Evolutionary conservation across 2,888 invertebrate species (phyloP), one percentile per base, ranked within the genome.

Genomic region (Mythimna pallens): DNA sequence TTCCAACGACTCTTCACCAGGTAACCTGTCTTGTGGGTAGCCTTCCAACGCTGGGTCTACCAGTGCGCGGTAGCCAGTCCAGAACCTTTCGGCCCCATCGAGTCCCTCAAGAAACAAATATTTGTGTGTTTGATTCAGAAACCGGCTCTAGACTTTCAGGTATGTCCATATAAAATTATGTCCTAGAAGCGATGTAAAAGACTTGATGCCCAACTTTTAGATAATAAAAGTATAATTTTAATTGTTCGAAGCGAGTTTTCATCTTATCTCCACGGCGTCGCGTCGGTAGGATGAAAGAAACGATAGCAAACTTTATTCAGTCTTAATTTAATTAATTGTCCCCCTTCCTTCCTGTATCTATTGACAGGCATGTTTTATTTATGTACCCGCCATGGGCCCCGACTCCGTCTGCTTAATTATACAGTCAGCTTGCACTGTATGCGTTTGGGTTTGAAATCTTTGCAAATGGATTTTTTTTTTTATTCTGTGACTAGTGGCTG

Each of bases 281-380:
- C 86, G 82, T 81, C 10, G 62, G 55, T 77, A 74, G 85, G 88
- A 90, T 89, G 87, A 92, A 92, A 91, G 88, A 89, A 89, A 88
- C 89, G 90, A 90, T 90, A 88, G 86, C 87, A 89, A 92, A 92
- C 89, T 92, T 92, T 89, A 91, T 90, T 88, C 91, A 84, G 87
- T 86, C 89, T 92, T 93, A 91, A 93, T 93, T 92, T 90, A 92
- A 92, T 92, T 92, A 92, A 91, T 93, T 89, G 89, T 89, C 89
- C 86, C 86, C 87, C 85, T 83, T 85, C 81, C 87, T 88, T 88
- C 87, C 88, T 86, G 87, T 84, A 84, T 87, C 85, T 88, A 89
- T 89, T 86, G 89, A 90, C 87, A 87, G 83, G 82, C 86, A 90
- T 90, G 85, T 89, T 90, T 89, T 90, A 90, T 89, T 89, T 87